Conservation (phyloP, 2,888 invertebrate species). For the Scrobipalpa costella region DNA sequence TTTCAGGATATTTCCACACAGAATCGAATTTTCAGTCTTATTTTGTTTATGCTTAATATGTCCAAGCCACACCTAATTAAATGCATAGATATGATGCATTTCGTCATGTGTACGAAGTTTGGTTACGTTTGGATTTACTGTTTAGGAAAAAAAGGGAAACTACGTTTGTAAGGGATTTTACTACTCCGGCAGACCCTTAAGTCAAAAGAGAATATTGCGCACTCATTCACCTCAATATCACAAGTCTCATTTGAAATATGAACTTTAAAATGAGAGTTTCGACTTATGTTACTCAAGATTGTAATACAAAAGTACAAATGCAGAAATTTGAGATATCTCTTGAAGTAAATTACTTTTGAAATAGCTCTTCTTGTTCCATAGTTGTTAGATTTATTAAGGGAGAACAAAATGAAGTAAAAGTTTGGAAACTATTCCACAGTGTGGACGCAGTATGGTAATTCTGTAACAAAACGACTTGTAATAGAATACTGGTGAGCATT, state of each 20-base stretch:
- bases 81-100: no score
- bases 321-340: constrained; percentile 20
- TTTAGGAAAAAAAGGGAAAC: no score
- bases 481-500: constrained; percentile 43
- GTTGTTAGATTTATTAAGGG: constrained; percentile 26
- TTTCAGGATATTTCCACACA: no score
- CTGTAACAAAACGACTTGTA: constrained; percentile 49
- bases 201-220: background rate
- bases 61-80: no score
- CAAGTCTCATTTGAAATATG: background rate
- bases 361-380: constrained; percentile 18
- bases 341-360: constrained; percentile 8
- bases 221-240: background rate
- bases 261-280: constrained; percentile 3
- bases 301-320: constrained; percentile 10
- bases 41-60: no score
- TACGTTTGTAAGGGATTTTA: no score
- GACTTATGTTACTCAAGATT: constrained; percentile 8
- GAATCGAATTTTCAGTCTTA: no score
- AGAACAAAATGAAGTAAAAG: constrained; percentile 9
- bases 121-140: no score
- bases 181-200: no score
- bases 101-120: no score
- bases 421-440: constrained; percentile 27
- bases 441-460: background rate